Percentiles rank a stretch among this genome's conserved stretches.
Evolutionary conservation across 2,888 invertebrate genomes (phyloP).

Genomic region (Temnothorax unifasciatus): DNA sequence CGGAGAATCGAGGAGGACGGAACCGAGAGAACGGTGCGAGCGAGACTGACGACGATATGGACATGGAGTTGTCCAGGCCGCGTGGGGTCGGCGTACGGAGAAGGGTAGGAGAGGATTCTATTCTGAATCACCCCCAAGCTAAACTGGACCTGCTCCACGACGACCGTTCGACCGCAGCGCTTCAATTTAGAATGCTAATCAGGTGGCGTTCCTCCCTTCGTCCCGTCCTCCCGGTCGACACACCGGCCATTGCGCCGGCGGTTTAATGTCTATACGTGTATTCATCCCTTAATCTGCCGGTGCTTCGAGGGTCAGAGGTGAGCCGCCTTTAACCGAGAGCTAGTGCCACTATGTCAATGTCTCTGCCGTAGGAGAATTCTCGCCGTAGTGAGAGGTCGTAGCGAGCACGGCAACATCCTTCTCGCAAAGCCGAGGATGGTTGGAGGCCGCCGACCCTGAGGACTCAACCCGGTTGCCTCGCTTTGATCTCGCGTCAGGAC

Average conservation of each 20-base stretch:
- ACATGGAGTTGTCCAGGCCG: conserved; percentile 50
- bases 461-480: conserved; percentile 53
- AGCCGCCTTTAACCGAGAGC: conserved; percentile 65
- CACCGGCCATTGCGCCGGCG: conserved; percentile 69
- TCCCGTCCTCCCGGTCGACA: conserved; percentile 26
- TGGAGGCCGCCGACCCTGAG: conserved; percentile 52
- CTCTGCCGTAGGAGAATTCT: conserved; percentile 68
- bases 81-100: conserved; percentile 58
- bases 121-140: conserved; percentile 81
- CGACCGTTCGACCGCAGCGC: conserved; percentile 83
- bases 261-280: conserved; percentile 83
- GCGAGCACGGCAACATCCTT: conserved; percentile 60
- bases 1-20: conserved; percentile 39
- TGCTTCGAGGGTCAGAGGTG: conserved; percentile 59
- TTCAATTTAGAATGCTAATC: conserved; percentile 86
- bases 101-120: conserved; percentile 67
- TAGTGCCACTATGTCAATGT: conserved; percentile 72
- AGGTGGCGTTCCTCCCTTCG: conserved; percentile 72
- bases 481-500: conserved; percentile 73
- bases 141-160: conserved; percentile 79
- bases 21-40: conserved; percentile 56
- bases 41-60: conserved; percentile 50
- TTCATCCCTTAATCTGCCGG: conserved; percentile 79
- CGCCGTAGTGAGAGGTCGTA: conserved; percentile 53
- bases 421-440: conserved; percentile 12